Percentiles rank a stretch among this genome's conserved stretches.
phyloP scores from a whole-genome alignment of 2,888 invertebrate genomes.

The Lagria hirta region DNA sequence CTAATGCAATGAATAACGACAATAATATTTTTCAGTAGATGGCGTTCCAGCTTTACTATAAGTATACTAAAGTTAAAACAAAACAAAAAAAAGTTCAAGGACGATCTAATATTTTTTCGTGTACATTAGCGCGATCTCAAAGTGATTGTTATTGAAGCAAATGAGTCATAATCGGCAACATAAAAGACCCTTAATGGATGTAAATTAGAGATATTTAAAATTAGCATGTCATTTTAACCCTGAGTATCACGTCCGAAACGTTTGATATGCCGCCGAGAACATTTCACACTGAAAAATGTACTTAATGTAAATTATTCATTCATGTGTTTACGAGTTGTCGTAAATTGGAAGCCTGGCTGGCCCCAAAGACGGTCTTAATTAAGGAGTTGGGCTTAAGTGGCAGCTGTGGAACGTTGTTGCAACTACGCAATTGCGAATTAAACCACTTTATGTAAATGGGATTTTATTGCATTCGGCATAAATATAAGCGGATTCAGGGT shows the following conservation, averaged over 20 bases:
- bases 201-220: conserved; percentile 51
- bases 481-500: conserved; percentile 36
- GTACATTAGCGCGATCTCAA: conserved; percentile 13
- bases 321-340: conserved; percentile 39
- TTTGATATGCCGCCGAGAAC: conserved; percentile 38
- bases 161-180: conserved; percentile 40
- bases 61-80: conserved; percentile 10
- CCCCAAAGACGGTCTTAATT: conserved; percentile 37
- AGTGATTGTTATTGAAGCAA: conserved; percentile 30
- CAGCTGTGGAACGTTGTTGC: conserved; percentile 39
- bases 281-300: conserved; percentile 36
- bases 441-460: conserved; percentile 47
- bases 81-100: conserved; percentile 20
- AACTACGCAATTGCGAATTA: conserved; percentile 46
- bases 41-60: conserved; percentile 10
- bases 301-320: conserved; percentile 41
- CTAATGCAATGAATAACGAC: conserved; percentile 40
- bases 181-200: conserved; percentile 52
- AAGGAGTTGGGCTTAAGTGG: conserved; percentile 38
- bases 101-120: conserved; percentile 16
- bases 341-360: conserved; percentile 38
- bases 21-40: conserved; percentile 17
- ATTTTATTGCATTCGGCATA: conserved; percentile 43
- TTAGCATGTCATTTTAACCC: conserved; percentile 52
- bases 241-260: conserved; percentile 34